Conservation (phyloP, 2,888 invertebrate species). For the Laothoe populi region DNA sequence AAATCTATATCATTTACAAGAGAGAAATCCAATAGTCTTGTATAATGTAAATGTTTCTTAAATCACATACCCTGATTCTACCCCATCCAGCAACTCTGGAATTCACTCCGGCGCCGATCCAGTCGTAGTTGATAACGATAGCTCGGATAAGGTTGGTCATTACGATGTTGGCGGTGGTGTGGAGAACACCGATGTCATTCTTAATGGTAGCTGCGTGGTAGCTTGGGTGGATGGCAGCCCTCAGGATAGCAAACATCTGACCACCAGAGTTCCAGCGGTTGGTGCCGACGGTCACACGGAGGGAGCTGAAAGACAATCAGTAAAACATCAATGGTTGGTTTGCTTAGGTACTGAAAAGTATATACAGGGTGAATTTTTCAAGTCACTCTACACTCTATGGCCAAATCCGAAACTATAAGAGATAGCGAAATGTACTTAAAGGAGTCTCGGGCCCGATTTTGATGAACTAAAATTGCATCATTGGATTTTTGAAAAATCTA, state of each 20-base stretch:
- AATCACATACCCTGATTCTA: conserved; percentile 53
- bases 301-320: conserved; percentile 43
- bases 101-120: conserved; percentile 41
- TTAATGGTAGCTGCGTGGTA: conserved; percentile 58
- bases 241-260: conserved; percentile 43
- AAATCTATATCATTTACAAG: neutral
- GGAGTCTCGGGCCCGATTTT: too few species aligned
- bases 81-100: conserved; percentile 66
- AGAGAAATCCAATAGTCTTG: too few species aligned
- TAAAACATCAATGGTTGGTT: neutral
- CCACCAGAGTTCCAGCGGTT: conserved; percentile 65
- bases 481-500: too few species aligned
- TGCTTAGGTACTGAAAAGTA: too few species aligned
- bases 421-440: too few species aligned
- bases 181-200: conserved; percentile 64
- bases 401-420: too few species aligned
- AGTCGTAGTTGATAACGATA: conserved; percentile 43
- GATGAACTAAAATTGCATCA: too few species aligned
- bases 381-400: too few species aligned
- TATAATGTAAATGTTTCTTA: neutral
- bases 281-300: conserved; percentile 62
- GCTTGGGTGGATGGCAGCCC: conserved; percentile 62
- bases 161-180: conserved; percentile 43
- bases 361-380: too few species aligned
- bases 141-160: conserved; percentile 35